Conservation (phyloP, 2,888 invertebrate species). For the Pristionchus arcanus region DNA sequence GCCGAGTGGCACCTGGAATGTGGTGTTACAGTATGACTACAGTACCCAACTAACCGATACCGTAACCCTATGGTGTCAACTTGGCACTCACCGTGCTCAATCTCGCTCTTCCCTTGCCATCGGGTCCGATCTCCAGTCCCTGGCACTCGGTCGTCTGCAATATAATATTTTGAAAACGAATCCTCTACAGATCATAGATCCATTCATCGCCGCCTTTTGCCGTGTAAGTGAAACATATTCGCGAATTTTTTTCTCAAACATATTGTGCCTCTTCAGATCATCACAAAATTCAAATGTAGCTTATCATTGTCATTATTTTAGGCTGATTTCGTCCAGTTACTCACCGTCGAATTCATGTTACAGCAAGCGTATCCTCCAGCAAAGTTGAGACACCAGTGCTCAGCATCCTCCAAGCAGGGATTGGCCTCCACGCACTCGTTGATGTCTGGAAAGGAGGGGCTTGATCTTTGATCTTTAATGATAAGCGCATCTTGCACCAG, state of each 20-base stretch:
- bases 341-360: constrained; percentile 61
- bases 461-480: not conserved
- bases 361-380: constrained; percentile 78
- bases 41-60: not conserved
- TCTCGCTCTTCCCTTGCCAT: not conserved
- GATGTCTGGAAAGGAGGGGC: constrained; percentile 59
- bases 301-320: too few relatives aligned
- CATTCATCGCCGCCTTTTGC: not conserved
- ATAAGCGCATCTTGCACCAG: too few relatives aligned
- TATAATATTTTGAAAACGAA: not conserved
- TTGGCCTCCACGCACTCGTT: constrained; percentile 64
- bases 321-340: not conserved
- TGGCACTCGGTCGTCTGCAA: constrained; percentile 57
- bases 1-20: not conserved
- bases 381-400: constrained; percentile 77
- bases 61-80: not conserved
- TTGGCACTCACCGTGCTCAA: not conserved
- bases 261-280: not conserved
- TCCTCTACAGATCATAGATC: too few relatives aligned
- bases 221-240: not conserved
- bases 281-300: too few relatives aligned
- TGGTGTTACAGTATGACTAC: not conserved
- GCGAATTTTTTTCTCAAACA: not conserved
- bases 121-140: constrained; percentile 58
- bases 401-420: constrained; percentile 64